Percentiles rank a stretch among this genome's conserved stretches.
These are phyloP conservation scores for Conus canariensis DNA, from an alignment of 2,888 invertebrate species.

Conservation along the genomic window DNA sequence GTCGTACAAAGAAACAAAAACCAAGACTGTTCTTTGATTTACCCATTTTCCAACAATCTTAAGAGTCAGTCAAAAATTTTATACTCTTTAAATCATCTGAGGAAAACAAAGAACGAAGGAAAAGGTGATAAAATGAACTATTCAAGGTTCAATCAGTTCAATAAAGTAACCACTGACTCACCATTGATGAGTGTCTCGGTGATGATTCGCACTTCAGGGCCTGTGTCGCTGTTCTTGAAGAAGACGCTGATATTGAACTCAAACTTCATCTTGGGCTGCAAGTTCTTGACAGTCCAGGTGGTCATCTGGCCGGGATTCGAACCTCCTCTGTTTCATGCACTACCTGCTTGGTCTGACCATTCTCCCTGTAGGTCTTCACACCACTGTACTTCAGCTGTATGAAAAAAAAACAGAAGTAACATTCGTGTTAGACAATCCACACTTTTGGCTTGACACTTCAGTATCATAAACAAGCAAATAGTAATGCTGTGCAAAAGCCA, in stretches of 20 bases:
- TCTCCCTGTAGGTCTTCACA: slow-evolving; percentile 66
- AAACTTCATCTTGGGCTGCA: slow-evolving; percentile 75
- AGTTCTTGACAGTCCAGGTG: slow-evolving; percentile 64
- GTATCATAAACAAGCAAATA: too few relatives aligned
- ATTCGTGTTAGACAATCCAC: neutral
- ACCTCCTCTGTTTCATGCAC: slow-evolving; percentile 52
- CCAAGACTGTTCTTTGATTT: too few relatives aligned
- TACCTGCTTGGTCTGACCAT: slow-evolving; percentile 59
- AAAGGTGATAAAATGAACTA: too few relatives aligned
- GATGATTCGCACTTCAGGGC: slow-evolving; percentile 63
- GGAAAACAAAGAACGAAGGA: too few relatives aligned
- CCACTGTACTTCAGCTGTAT: slow-evolving; percentile 72
- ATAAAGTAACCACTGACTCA: slow-evolving; percentile 42
- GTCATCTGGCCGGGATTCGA: slow-evolving; percentile 64
- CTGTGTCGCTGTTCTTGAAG: slow-evolving; percentile 70
- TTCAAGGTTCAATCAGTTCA: too few relatives aligned
- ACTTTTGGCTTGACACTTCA: too few relatives aligned
- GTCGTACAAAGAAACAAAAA: too few relatives aligned
- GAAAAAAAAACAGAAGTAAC: neutral
- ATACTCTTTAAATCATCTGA: too few relatives aligned
- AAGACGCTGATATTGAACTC: slow-evolving; percentile 76
- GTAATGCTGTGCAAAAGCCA: too few relatives aligned
- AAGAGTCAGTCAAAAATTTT: too few relatives aligned
- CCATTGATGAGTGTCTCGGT: slow-evolving; percentile 74
- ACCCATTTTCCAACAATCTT: too few relatives aligned